Base-by-base conservation (phyloP, 2,797 vertebrate species). In the Diceros bicornis region DNA sequence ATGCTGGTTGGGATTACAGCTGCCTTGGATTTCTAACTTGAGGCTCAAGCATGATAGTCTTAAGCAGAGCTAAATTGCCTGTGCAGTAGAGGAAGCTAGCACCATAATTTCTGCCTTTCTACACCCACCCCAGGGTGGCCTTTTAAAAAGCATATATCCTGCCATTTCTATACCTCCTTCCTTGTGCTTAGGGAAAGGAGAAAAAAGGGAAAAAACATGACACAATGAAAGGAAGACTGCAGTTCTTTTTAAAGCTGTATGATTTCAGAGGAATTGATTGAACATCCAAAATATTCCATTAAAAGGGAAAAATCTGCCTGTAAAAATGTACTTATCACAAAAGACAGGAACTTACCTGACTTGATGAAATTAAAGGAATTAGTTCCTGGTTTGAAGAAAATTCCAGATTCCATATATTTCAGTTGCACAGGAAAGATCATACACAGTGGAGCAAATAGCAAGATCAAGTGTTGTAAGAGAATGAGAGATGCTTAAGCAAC, bases 281-380 rank as follows among this genome's bases (percentile, higher is more conserved):
- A 87, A 89, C 18, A 77, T 95, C 47, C 61, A 87, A 86, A 94
- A 78, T 71, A 96, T 47, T 78, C 84, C 41, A 82, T 57, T 68
- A 94, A 83, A 75, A 89, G 41, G 8, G 20, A 79, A 92, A 59
- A 77, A 37, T 81, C 66, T 78, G 72, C 25, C 66, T 69, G 44
- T 75, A 95, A 89, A 89, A 82, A 82, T 62, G 59, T 3, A 50
- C 50, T 55, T 34, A 81, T 64, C 44, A 89, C 11, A 32, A 89
- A 95, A 96, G 55, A 69, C 29, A 91, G 75, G 77, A 94, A 89
- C 47, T 66, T 89, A 92, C 47, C 62, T 62, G 32, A 85, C 64
- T 77, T 86, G 50, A 78, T 96, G 72, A 89, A 55, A 91, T 85
- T 79, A 82, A 91, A 94, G 29, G 57, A 81, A 90, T 91, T 74